These are phyloP conservation scores for Myotis daubentonii DNA, from an alignment of 2,797 vertebrate genomes.

Conservation along the genomic window DNA sequence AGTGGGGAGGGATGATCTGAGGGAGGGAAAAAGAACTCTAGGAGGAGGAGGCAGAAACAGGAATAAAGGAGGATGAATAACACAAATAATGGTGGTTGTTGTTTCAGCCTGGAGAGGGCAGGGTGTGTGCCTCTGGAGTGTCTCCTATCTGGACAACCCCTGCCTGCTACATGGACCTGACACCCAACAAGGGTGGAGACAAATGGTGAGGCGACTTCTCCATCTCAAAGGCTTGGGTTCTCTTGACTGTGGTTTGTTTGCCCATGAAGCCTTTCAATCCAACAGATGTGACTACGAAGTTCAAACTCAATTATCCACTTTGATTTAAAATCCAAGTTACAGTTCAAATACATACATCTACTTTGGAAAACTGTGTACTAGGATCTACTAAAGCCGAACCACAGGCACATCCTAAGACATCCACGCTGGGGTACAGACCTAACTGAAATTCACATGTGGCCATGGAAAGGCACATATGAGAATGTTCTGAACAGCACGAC, in stretches of 20 bases:
- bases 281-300: not conserved
- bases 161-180: not conserved
- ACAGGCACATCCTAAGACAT: not conserved
- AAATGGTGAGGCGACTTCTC: fast-evolving
- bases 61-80: not conserved
- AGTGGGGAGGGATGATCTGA: not conserved
- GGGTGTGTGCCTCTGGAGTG: not conserved
- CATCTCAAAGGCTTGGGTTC: not conserved
- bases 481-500: not conserved
- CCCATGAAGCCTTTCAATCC: not conserved
- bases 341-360: not conserved
- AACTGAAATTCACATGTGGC: not conserved
- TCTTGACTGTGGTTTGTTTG: not conserved
- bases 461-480: not conserved
- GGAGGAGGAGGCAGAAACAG: not conserved
- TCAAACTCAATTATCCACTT: not conserved
- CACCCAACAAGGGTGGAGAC: not conserved
- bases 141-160: not conserved
- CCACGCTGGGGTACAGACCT: not conserved
- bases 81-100: not conserved
- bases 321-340: conserved; percentile 25
- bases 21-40: not conserved
- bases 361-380: not conserved
- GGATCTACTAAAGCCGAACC: not conserved
- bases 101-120: not conserved